Conservation (phyloP, 2,797 vertebrate genomes). For the Siniperca undulata region DNA sequence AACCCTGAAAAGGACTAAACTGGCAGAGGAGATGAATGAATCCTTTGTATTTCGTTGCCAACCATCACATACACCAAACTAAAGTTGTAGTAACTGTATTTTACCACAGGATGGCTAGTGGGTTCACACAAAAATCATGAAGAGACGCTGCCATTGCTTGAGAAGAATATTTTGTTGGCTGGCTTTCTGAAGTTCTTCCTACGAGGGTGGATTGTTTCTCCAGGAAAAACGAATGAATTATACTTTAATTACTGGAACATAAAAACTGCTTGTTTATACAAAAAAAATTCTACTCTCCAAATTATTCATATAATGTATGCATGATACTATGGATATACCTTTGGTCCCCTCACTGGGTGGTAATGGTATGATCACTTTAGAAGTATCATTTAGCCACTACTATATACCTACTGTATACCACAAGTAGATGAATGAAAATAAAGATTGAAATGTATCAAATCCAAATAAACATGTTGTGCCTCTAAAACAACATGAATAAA, state of each 20-base stretch:
- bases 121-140: constrained; percentile 29
- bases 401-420: not conserved
- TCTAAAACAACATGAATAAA: constrained; percentile 53
- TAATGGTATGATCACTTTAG: constrained; percentile 2
- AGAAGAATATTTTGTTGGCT: constrained; percentile 7
- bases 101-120: constrained; percentile 68
- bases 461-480: constrained; percentile 24
- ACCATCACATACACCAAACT: not conserved
- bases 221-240: not conserved
- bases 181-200: not conserved
- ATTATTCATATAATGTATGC: not conserved
- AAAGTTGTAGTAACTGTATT: constrained; percentile 50
- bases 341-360: constrained; percentile 1
- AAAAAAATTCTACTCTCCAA: not conserved
- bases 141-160: not conserved
- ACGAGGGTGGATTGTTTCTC: not conserved
- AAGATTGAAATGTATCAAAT: constrained; percentile 18
- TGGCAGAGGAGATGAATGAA: not conserved
- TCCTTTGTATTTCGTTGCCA: not conserved
- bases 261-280: not conserved
- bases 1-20: constrained; percentile 2
- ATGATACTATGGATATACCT: not conserved
- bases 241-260: not conserved
- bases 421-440: not conserved
- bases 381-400: constrained; percentile 4